Evolutionary conservation across 2,888 invertebrate species (phyloP).

Genomic region (Acrobasis repandana): DNA sequence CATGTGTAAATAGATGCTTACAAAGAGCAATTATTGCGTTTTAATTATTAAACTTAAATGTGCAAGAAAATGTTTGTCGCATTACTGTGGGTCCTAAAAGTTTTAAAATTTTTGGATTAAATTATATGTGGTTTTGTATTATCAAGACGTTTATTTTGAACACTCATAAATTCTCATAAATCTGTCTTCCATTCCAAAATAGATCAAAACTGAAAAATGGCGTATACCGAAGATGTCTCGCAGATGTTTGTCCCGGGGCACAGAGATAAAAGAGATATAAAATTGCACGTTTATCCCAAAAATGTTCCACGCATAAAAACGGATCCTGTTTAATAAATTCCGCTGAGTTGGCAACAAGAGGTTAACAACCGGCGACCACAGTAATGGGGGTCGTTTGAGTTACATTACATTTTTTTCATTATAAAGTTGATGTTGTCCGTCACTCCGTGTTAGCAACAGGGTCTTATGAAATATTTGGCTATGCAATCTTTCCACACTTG

Average conservation of each 20-base stretch:
- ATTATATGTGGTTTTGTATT: too few relatives aligned
- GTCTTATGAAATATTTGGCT: not conserved
- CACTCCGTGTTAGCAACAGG: constrained; percentile 4
- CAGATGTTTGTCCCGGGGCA: not conserved
- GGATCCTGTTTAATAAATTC: constrained; percentile 5
- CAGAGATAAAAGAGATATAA: not conserved
- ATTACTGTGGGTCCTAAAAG: too few relatives aligned
- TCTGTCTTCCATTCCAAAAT: not conserved
- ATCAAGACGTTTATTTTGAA: not conserved
- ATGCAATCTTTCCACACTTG: too few relatives aligned
- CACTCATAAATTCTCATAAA: not conserved
- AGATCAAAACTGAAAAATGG: constrained; percentile 6
- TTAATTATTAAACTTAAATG: too few relatives aligned
- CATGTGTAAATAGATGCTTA: too few relatives aligned
- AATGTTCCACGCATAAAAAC: constrained; percentile 1
- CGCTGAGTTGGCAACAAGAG: constrained; percentile 6
- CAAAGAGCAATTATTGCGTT: too few relatives aligned
- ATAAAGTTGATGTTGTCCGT: not conserved
- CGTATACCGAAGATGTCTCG: not conserved
- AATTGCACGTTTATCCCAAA: not conserved
- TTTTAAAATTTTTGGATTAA: too few relatives aligned
- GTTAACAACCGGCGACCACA: not conserved
- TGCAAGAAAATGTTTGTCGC: too few relatives aligned
- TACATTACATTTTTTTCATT: constrained; percentile 11
- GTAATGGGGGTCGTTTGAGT: constrained; percentile 1